Evolutionary conservation across 2,113 vertebrate genomes (phyloP), one percentile per base, ranked within the genome.

Genomic region (Sebastes fasciatus): DNA sequence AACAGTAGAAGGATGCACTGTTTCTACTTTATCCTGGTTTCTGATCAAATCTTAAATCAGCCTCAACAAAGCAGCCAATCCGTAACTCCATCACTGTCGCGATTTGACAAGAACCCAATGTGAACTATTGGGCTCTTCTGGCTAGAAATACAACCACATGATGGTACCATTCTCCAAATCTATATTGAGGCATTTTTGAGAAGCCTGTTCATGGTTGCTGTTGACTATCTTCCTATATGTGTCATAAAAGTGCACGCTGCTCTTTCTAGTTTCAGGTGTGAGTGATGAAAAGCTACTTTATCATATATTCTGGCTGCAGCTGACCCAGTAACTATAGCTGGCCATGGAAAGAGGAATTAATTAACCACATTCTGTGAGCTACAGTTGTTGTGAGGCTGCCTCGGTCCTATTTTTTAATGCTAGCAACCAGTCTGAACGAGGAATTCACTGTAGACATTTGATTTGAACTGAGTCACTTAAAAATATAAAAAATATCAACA

Each of bases 301-400:
- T 51, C 21, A 17, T 60, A 14, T 78, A 16, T 75, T 34, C 48
- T 82, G 26, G 45, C 49, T n/a, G 55, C 21, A 23, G 48, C 21
- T 85, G 74, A 78, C 76, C 57, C 64, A 83, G 68, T 84, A 86
- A 81, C 21, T 63, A 23, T 63, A 23, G 17, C 21, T 61, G 34
- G 64, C 62, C 42, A 45, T 17, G n/a, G 64, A 63, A 40, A 55
- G 34, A 57, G 42, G 46, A 58, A 79, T 80, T 42, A 23, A 57
- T 81, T 16, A 46, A 77, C 40, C 54, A 65, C 21, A 79, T 66
- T 58, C 48, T 75, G 19, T 14, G 1, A 66, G 12, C 40, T 52
- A 2, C 12, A 42, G 48, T 74, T n/a, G 5, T 51, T 64, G 34
- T 66, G 49, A 43, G 7, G 9, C 76, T 26, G 62, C 19, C 19